Percentiles rank a stretch among this genome's conserved stretches.
Evolutionary conservation across 2,113 vertebrate genomes (phyloP).

Genomic region (Otis tarda): DNA sequence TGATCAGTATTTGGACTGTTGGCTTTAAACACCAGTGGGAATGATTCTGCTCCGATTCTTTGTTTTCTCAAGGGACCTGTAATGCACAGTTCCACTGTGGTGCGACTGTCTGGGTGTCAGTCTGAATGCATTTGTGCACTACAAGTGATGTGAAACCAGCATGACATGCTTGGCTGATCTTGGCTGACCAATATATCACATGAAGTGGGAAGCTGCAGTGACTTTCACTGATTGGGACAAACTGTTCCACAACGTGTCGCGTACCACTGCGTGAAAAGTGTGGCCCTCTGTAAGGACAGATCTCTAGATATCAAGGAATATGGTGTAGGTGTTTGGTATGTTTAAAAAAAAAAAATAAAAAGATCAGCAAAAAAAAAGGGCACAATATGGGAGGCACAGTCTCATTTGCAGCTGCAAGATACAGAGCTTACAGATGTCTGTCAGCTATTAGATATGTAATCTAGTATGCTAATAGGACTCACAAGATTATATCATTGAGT

Average conservation of each 20-base stretch:
- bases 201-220: not conserved
- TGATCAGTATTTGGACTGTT: not conserved
- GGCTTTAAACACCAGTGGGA: not conserved
- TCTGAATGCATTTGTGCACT: not conserved
- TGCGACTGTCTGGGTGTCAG: fast-evolving
- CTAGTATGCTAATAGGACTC: not conserved
- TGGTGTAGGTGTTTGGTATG: not conserved
- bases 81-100: not conserved
- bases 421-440: not conserved
- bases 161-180: not conserved
- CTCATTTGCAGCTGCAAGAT: not conserved
- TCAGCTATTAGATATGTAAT: not conserved
- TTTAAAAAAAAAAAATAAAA: not conserved
- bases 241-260: not conserved
- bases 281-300: not conserved
- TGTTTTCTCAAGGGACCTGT: not conserved
- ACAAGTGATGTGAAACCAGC: not conserved
- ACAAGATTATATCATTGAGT: not conserved
- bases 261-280: fast-evolving
- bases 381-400: not conserved
- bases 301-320: not conserved
- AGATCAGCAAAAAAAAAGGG: not conserved
- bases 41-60: not conserved
- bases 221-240: not conserved
- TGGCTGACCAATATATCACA: not conserved